Conservation (phyloP, 2,113 vertebrate genomes). For the Hirundichthys speculiger region DNA sequence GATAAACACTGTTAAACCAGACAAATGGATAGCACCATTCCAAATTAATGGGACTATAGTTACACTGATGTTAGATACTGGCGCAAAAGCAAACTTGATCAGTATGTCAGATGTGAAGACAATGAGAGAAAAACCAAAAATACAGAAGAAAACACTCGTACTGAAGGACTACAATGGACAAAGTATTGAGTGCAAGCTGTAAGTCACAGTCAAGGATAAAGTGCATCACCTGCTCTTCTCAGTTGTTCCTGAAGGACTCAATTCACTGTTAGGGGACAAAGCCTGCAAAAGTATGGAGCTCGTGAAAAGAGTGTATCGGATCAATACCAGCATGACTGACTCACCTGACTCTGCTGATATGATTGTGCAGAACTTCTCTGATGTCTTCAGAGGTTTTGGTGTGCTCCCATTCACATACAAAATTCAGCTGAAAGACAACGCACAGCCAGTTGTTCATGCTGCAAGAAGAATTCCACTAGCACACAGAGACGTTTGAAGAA, state of each 20-base stretch:
- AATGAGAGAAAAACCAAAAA: not conserved
- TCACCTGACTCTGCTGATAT: not conserved
- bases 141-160: not conserved
- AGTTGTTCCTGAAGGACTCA: not conserved
- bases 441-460: not conserved
- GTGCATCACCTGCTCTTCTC: not conserved
- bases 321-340: not conserved
- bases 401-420: not conserved
- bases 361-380: not conserved
- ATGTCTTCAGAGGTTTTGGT: not conserved
- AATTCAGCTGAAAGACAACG: not conserved
- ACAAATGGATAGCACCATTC: not conserved
- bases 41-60: not conserved
- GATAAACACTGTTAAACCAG: not conserved
- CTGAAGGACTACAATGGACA: not conserved
- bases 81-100: constrained; percentile 7
- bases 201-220: not conserved
- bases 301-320: not conserved
- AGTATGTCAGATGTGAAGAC: not conserved
- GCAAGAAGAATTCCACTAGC: not conserved
- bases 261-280: constrained; percentile 5
- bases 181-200: not conserved
- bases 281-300: not conserved
- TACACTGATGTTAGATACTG: not conserved
- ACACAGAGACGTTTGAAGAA: not conserved